phyloP scores from a whole-genome alignment of 2,888 invertebrate species.

The Cerastis leucographa region DNA sequence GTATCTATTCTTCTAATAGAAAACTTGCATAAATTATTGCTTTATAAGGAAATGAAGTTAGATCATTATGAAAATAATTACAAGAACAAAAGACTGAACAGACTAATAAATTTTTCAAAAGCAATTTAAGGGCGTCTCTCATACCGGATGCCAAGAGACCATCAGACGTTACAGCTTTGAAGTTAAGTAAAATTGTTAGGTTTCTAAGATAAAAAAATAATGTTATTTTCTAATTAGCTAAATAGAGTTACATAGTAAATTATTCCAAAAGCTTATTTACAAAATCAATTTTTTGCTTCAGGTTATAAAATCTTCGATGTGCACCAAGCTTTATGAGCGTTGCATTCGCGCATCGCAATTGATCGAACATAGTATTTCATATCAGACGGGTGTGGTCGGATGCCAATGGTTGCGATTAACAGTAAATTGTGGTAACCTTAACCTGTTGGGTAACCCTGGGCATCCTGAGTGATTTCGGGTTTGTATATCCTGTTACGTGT shows the following conservation, averaged over 20 bases:
- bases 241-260: not conserved
- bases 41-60: not conserved
- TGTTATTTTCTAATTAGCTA: not conserved
- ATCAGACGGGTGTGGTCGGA: constrained; percentile 67
- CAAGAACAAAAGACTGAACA: not conserved
- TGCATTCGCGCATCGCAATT: constrained; percentile 63
- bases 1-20: not conserved
- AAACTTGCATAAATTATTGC: not conserved
- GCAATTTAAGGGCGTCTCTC: not conserved
- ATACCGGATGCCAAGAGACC: constrained; percentile 4
- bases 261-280: not conserved
- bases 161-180: not conserved
- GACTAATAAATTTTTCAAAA: not conserved
- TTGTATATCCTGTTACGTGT: constrained; percentile 6
- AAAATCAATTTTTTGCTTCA: too few relatives aligned
- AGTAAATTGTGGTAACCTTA: constrained; percentile 60
- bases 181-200: constrained; percentile 46
- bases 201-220: constrained; percentile 22
- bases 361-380: constrained; percentile 63
- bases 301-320: constrained; percentile 22
- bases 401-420: constrained; percentile 61
- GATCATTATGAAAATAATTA: not conserved
- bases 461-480: constrained; percentile 22
- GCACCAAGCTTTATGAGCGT: constrained; percentile 26
- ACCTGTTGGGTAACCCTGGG: constrained; percentile 30